Conservation (phyloP, 2,797 vertebrate species). For the Scolopax rusticola region DNA sequence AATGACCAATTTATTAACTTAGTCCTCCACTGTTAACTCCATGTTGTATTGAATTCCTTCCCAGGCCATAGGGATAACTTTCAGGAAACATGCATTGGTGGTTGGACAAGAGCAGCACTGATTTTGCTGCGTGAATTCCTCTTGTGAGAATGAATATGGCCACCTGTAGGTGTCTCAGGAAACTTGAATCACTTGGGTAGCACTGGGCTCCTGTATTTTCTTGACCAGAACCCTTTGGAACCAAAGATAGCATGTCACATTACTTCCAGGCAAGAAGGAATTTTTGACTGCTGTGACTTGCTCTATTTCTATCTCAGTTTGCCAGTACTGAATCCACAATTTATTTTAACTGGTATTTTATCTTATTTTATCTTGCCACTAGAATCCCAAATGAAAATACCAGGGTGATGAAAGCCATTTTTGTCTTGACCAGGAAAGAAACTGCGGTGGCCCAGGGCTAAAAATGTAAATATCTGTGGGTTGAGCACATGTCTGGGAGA, state of each 20-base stretch:
- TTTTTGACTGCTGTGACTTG: neutral
- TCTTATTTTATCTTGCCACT: neutral
- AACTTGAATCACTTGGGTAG: neutral
- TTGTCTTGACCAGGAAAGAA: constrained; percentile 21
- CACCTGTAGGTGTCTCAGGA: neutral
- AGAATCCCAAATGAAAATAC: neutral
- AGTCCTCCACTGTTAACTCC: neutral
- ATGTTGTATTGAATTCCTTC: neutral
- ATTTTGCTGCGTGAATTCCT: neutral
- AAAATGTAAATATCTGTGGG: constrained; percentile 40
- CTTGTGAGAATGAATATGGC: neutral
- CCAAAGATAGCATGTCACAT: neutral
- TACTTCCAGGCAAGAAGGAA: neutral
- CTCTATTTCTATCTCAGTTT: neutral
- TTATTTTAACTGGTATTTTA: constrained; percentile 22
- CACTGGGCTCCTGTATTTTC: neutral
- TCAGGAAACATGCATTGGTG: neutral
- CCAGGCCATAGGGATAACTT: neutral
- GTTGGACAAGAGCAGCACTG: neutral
- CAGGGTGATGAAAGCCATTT: neutral
- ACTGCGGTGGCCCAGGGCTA: neutral
- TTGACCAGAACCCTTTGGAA: rapidly evolving
- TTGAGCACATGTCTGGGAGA: constrained; percentile 18
- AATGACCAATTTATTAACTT: neutral
- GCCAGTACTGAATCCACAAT: neutral